Evolutionary conservation across 2,797 vertebrate species (phyloP), one percentile per base, ranked within the genome.

Genomic region (Arnoldichthys spilopterus): DNA sequence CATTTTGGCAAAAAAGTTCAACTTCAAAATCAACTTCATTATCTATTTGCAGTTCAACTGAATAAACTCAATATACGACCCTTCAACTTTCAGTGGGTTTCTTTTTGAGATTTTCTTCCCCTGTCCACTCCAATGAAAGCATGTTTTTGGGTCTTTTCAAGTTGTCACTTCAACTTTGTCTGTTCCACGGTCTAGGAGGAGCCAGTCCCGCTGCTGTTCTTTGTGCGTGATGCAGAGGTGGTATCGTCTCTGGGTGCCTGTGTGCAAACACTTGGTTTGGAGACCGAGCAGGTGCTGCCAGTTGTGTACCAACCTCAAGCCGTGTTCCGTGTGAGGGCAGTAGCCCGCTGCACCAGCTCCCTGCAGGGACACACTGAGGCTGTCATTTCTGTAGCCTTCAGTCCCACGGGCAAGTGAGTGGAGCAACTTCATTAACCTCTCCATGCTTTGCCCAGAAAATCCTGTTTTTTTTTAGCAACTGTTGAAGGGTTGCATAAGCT

Each of bases 301-400:
- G 94, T 99, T 84, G 91, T 98, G 78, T 99, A 98, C 90, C 98
- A 99, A 87, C 98, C 98, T 0, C 97, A 98, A 90, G 98, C 98
- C 0, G 91, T 98, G 89, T 99, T 99, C 92, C 93, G 92, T 71
- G 98, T 99, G 30, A 94, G 97, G 0, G 98, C 97, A 0, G 96
- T 99, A 76, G 94, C 97, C 0, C 96, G 97, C 74, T 99, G 98
- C 76, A 99, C 97, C 87, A 98, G 97, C 88, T 98, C 97, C 7
- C 87, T 99, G 73, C 95, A 98, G 86, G 98, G 98, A 3, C 98
- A 99, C 92, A 96, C 95, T 0, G 98, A 99, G 78, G 97, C 98
- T 0, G 96, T 99, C 84, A 98, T 99, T 87, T 99, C 98, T 0
- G 96, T 97, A 9, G 94, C 97, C 32, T 99, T 99, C 88, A 99